Evolutionary conservation across 2,797 vertebrate species (phyloP), one percentile per base, ranked within the genome.

Genomic region (Thunnus albacares): DNA sequence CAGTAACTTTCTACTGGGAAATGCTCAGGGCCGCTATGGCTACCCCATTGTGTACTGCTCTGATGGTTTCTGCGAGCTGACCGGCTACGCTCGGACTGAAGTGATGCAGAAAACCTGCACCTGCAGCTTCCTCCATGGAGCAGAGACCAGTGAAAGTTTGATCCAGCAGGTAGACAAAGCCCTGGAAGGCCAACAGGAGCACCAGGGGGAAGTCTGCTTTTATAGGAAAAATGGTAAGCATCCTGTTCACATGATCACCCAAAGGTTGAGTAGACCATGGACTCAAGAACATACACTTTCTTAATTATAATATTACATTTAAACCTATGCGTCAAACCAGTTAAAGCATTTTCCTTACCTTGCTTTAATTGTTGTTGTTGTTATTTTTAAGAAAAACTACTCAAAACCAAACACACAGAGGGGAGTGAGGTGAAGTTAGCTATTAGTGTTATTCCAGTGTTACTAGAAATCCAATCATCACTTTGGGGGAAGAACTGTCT

Each of bases 1-100:
- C 92, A 98, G 98, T 92, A 99, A 99, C 94, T 99, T 99, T 90
- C 94, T 99, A 43, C 95, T 99, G 93, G 98, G 97, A 60, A 99
- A 98, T 0, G 97, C 97, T 0, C 97, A 98, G 93, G 96, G 97
- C 62, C 95, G 93, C 45, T 94, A 94, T 0, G 97, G 97, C 52
- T 97, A 97, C 93, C 97, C 97, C 76, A 96, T 99, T 0, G 97
- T 99, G 41, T 99, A 99, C 95, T 99, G 97, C 92, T 99, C 98
- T 0, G 98, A 99, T 3, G 98, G 98, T 35, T 99, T 99, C 87
- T 99, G 98, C 0, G 97, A 98, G 82, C 96, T 99, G 90, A 98
- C 97, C 0, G 96, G 97, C 79, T 98, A 97, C 4, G 90, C 93
- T 38, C 96, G 97, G 74, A 98, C 96, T 0, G 97, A 99, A 89